These are phyloP conservation scores for Stomatorhinus walkeri DNA, from an alignment of 2,797 vertebrate species.

Conservation along the genomic window DNA sequence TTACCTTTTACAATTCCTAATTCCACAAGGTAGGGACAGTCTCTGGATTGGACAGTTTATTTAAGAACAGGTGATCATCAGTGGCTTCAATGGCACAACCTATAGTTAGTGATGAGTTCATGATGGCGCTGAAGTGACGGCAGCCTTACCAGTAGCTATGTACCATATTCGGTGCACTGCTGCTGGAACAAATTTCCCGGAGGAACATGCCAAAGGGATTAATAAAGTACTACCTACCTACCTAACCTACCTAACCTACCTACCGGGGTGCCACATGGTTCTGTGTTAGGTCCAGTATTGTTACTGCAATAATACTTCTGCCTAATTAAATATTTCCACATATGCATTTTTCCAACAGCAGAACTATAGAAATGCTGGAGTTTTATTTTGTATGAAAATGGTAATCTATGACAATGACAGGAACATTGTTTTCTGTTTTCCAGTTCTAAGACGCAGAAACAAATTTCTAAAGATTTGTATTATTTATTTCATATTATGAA, in stretches of 20 bases:
- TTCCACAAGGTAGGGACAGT: neutral
- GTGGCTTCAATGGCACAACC: neutral
- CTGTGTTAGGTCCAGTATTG: neutral
- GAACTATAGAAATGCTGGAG: neutral
- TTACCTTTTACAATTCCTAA: neutral
- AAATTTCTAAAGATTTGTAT: neutral
- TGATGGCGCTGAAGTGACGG: too few species aligned
- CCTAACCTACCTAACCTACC: too few species aligned
- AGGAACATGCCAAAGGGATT: too few species aligned
- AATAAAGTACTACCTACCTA: too few species aligned
- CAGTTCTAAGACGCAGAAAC: neutral
- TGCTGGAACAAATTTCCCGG: too few species aligned
- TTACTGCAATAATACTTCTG: neutral
- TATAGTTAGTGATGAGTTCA: too few species aligned
- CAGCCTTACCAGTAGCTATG: too few species aligned
- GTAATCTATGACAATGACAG: neutral
- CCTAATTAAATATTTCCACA: neutral
- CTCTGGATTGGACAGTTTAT: neutral
- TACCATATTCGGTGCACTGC: too few species aligned
- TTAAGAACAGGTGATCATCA: neutral
- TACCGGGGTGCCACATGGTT: neutral
- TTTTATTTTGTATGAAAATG: neutral
- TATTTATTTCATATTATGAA: neutral
- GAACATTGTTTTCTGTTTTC: neutral
- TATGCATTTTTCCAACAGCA: neutral